A percentile compares a stretch with the other conserved stretches of the same genome.
phyloP scores from a whole-genome alignment of 2,113 vertebrate species.

The Centropristis striata region DNA sequence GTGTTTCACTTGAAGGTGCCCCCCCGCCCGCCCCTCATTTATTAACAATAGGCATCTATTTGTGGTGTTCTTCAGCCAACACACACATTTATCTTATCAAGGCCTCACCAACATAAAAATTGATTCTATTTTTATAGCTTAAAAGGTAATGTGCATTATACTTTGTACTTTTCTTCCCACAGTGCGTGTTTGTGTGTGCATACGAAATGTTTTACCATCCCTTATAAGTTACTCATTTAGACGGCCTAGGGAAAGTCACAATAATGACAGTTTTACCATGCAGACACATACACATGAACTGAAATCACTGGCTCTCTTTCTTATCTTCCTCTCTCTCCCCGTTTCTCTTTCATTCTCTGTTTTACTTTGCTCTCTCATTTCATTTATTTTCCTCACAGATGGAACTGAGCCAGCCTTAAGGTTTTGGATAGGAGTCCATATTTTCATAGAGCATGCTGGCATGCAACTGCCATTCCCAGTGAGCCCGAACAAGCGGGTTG shows the following conservation, averaged over 20 bases:
- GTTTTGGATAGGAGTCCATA: constrained; percentile 53
- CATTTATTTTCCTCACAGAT: constrained; percentile 43
- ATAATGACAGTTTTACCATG: neutral
- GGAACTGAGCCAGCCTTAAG: constrained; percentile 57
- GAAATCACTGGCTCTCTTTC: neutral
- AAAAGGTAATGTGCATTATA: neutral
- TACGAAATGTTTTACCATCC: neutral
- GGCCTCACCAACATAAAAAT: neutral
- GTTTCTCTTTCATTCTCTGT: constrained; percentile 13
- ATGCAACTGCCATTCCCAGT: constrained; percentile 59
- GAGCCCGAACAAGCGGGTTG: constrained; percentile 62
- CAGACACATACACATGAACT: neutral
- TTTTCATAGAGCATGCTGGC: constrained; percentile 49
- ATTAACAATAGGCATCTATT: constrained; percentile 2
- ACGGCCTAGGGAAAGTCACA: neutral
- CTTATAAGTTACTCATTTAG: neutral
- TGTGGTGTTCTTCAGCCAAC: neutral
- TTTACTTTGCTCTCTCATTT: constrained; percentile 21
- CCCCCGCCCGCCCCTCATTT: neutral
- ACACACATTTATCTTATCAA: neutral
- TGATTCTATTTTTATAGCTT: neutral
- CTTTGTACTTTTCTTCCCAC: neutral
- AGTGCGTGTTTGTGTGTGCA: neutral
- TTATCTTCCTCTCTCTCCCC: constrained; percentile 2
- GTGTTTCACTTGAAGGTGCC: constrained; percentile 22